Evolutionary conservation across 2,113 vertebrate genomes (phyloP), one percentile per base, ranked within the genome.

Genomic region (Zosterops borbonicus): DNA sequence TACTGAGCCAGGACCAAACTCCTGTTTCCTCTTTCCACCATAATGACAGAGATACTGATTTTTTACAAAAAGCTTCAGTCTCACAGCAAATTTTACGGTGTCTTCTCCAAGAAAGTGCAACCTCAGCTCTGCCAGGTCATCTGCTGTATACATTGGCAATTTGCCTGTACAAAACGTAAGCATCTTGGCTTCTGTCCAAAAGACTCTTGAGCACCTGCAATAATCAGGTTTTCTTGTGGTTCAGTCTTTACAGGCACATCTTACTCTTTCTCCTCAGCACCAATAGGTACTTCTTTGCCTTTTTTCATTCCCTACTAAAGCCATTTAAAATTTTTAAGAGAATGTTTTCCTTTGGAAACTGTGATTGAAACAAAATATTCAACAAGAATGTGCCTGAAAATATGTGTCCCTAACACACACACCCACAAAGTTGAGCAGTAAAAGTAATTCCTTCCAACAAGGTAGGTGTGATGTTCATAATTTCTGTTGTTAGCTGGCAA

Each of bases 81-180:
- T 64, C 5, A 5, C 35, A 50, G 46, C 21, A 69, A 65, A 29
- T 18, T 74, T 69, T 65, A 44, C 42, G 29, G 11, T 9, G 19
- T 67, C 58, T 70, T 83, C 50, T 27, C 50, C 22, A 23, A 52
- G 55, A 69, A 83, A 74, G n/a, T 20, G 22, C 64, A 92, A 19
- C 39, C 37, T 65, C 41, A 37, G 39, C 10, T 53, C 21, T 80
- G 24, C 21, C 49, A 73, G 9, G 31, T 62, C 39, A 56, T 35
- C 27, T 77, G 13, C 68, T 2, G 0, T 8, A 42, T 11, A 33
- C 0, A 0, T 8, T 53, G 79, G 50, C 39, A 42, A 37, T 47
- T 87, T 77, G 71, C 52, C 46, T 71, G 78, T 58, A 74, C 1
- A 0, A 83, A 91, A 74, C 0, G 0, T 23, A 17, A 80, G 10